Percentiles rank a stretch among this genome's conserved stretches.
Evolutionary conservation across 2,797 vertebrate genomes (phyloP).

Genomic region (Aeoliscus strigatus): DNA sequence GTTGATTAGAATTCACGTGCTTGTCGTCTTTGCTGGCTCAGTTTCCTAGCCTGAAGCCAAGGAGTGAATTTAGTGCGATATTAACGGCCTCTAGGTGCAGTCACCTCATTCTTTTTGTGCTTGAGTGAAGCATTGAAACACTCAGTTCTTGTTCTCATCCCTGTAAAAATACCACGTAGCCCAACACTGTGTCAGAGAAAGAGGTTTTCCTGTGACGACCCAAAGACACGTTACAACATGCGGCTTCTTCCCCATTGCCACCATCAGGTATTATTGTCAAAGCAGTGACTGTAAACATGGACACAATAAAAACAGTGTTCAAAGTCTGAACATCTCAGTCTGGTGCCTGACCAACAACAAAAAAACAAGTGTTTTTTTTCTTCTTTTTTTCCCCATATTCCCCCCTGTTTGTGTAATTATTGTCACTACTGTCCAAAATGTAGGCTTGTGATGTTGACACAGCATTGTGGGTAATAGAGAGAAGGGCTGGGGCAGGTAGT

Average conservation of each 20-base stretch:
- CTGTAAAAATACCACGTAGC: no score
- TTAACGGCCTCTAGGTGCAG: conserved; percentile 13
- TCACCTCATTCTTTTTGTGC: conserved; percentile 10
- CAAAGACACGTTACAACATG: conserved; percentile 7
- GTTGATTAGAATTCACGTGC: conserved; percentile 23
- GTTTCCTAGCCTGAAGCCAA: conserved; percentile 24
- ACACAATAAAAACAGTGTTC: conserved; percentile 16
- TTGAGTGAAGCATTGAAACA: background rate
- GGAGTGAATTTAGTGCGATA: conserved; percentile 18
- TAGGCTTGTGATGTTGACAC: conserved; percentile 54
- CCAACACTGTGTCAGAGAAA: no score
- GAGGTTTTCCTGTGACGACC: no score
- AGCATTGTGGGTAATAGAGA: conserved; percentile 38
- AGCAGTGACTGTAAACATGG: conserved; percentile 7
- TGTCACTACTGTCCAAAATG: conserved; percentile 57
- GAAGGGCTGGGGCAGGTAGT: conserved; percentile 56
- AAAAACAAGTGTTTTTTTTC: conserved; percentile 40
- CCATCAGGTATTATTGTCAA: conserved; percentile 7
- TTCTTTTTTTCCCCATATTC: no score
- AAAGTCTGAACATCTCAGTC: conserved; percentile 31
- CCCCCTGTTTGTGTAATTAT: conserved; percentile 57
- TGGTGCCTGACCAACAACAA: conserved; percentile 37
- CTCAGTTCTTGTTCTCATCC: background rate
- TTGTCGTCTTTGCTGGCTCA: conserved; percentile 9
- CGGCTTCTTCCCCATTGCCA: conserved; percentile 8